These are phyloP conservation scores for Halictus quadricinctus DNA, from an alignment of 2,888 invertebrate genomes.

Conservation along the genomic window DNA sequence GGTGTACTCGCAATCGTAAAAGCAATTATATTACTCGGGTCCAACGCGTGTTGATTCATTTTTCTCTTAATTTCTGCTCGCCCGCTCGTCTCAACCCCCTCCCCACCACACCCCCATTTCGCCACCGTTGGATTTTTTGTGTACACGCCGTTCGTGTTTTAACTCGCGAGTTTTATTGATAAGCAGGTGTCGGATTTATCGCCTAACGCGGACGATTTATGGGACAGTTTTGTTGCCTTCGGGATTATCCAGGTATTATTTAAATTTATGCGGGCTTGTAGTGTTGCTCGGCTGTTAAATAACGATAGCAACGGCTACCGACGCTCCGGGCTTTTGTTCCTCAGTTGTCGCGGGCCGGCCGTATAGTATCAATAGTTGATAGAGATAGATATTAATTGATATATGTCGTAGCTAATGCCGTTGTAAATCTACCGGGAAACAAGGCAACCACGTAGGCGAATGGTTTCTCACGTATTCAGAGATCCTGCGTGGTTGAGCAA, in stretches of 20 bases:
- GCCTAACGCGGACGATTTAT: constrained; percentile 27
- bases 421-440: not conserved
- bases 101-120: not conserved
- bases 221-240: constrained; percentile 40
- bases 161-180: constrained; percentile 37
- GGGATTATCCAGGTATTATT: constrained; percentile 35
- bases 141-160: constrained; percentile 20
- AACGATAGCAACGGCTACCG: constrained; percentile 3
- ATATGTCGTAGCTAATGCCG: not conserved
- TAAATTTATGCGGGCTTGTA: constrained; percentile 32
- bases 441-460: not conserved
- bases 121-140: not conserved
- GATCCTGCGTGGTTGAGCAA: not conserved
- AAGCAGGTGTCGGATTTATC: constrained; percentile 52
- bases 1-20: constrained; percentile 25
- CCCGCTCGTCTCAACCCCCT: not conserved
- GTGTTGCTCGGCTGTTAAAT: constrained; percentile 4
- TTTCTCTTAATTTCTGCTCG: not conserved
- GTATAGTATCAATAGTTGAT: not conserved
- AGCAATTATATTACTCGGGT: constrained; percentile 24
- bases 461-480: not conserved
- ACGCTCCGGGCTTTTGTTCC: constrained; percentile 3
- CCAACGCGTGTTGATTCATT: not conserved
- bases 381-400: not conserved
- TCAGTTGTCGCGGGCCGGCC: not conserved